These are phyloP conservation scores for Mythimna vitellina DNA, from an alignment of 2,888 invertebrate genomes.

Conservation along the genomic window DNA sequence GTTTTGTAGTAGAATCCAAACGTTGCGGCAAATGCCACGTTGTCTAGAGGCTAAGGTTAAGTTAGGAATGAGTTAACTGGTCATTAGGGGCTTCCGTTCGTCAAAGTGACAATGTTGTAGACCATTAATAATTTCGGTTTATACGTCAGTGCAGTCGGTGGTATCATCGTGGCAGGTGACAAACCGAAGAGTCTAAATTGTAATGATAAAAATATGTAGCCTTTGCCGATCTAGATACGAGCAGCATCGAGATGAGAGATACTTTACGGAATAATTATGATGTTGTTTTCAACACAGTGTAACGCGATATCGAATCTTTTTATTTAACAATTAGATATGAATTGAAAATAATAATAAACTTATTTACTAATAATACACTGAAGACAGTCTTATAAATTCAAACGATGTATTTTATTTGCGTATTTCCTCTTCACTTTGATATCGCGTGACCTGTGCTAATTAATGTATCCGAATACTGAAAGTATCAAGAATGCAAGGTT, in stretches of 20 bases:
- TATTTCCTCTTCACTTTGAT: slow-evolving; percentile 13
- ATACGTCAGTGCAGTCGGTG: background rate
- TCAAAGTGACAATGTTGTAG: slow-evolving; percentile 15
- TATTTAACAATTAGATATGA: background rate
- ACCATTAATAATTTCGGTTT: background rate
- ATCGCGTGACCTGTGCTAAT: slow-evolving; percentile 21
- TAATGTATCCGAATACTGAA: slow-evolving; percentile 9
- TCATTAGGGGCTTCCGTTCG: slow-evolving; percentile 36
- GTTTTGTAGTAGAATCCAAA: background rate
- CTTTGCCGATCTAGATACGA: background rate
- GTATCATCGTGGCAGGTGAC: slow-evolving; percentile 11
- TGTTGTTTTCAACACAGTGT: background rate
- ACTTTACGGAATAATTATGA: background rate
- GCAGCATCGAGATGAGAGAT: slow-evolving; percentile 5
- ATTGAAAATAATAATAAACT: background rate
- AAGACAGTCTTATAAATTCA: background rate
- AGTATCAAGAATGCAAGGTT: slow-evolving; percentile 40
- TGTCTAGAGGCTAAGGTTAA: background rate
- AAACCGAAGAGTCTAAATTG: background rate
- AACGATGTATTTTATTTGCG: background rate
- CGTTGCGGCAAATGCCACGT: background rate
- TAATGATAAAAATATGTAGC: background rate
- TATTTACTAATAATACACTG: too few relatives aligned
- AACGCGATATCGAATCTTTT: background rate
- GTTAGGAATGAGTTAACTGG: slow-evolving; percentile 26